A percentile compares a stretch with the other conserved stretches of the same genome.
phyloP scores from a whole-genome alignment of 2,888 invertebrate species.

The Mesoligia furuncula region DNA sequence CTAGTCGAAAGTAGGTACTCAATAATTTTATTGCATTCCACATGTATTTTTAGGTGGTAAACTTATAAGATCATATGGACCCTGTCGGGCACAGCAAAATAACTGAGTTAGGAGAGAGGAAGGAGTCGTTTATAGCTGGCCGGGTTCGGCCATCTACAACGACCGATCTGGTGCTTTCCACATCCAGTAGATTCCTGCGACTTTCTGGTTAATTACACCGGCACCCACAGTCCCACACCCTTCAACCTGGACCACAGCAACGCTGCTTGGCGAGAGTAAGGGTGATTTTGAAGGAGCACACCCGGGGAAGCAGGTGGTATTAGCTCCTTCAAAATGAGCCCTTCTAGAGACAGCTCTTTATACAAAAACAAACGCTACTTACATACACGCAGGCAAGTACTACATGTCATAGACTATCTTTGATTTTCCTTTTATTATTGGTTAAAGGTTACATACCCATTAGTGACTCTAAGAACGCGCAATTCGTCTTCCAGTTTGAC shows the following conservation, averaged over 20 bases:
- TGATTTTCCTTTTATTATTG: neutral
- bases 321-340: neutral
- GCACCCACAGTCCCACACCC: neutral
- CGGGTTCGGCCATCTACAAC: too few species aligned
- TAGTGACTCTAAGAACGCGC: slow-evolving; percentile 82
- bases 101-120: too few species aligned
- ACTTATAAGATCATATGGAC: too few species aligned
- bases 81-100: too few species aligned
- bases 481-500: slow-evolving; percentile 93
- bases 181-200: neutral
- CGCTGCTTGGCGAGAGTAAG: neutral
- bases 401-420: too few species aligned
- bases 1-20: too few species aligned
- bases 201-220: neutral
- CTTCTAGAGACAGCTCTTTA: neutral
- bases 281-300: too few species aligned
- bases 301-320: too few species aligned
- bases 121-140: too few species aligned
- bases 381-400: neutral
- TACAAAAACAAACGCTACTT: neutral
- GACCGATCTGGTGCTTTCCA: neutral
- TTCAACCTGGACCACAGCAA: neutral
- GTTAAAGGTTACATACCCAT: slow-evolving; percentile 73
- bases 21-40: too few species aligned
- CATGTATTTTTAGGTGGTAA: too few species aligned